Conservation (phyloP, 2,797 vertebrate species). For the Erpetoichthys calabaricus region DNA sequence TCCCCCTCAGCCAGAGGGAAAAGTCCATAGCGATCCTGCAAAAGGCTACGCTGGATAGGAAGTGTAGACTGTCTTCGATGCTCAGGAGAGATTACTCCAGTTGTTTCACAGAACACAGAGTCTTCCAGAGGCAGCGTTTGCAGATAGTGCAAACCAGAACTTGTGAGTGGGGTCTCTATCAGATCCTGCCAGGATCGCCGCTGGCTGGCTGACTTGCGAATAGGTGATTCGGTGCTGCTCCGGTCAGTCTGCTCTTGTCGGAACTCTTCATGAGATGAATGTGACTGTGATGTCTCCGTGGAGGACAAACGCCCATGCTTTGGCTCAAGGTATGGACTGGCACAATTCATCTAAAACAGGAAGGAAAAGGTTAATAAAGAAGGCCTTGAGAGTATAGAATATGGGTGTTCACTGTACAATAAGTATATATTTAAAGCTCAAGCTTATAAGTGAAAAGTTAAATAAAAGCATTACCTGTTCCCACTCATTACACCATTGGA, state of each 20-base stretch:
- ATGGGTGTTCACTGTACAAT: too few relatives aligned
- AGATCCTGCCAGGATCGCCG: conserved; percentile 96
- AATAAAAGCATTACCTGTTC: too few relatives aligned
- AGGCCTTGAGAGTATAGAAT: too few relatives aligned
- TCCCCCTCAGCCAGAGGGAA: conserved; percentile 65
- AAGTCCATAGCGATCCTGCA: conserved; percentile 77
- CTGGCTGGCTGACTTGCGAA: conserved; percentile 85
- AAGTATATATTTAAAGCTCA: too few relatives aligned
- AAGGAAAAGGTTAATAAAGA: conserved; percentile 1
- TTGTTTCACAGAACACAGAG: conserved; percentile 77
- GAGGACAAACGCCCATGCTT: conserved; percentile 86
- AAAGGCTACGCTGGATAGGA: conserved; percentile 75
- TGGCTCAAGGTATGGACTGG: conserved; percentile 76
- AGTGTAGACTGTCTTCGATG: conserved; percentile 85
- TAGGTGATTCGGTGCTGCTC: conserved; percentile 70
- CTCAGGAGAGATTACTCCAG: conserved; percentile 62
- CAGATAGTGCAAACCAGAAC: conserved; percentile 88
- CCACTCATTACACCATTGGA: too few relatives aligned
- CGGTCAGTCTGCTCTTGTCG: conserved; percentile 70
- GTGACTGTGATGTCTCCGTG: conserved; percentile 90
- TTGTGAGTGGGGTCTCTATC: conserved; percentile 89
- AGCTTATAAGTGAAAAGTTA: too few relatives aligned
- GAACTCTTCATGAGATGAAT: conserved; percentile 92
- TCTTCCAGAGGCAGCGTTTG: conserved; percentile 93
- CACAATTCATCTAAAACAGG: conserved; percentile 65